phyloP scores from a whole-genome alignment of 2,797 vertebrate species.

The Carduelis carduelis region DNA sequence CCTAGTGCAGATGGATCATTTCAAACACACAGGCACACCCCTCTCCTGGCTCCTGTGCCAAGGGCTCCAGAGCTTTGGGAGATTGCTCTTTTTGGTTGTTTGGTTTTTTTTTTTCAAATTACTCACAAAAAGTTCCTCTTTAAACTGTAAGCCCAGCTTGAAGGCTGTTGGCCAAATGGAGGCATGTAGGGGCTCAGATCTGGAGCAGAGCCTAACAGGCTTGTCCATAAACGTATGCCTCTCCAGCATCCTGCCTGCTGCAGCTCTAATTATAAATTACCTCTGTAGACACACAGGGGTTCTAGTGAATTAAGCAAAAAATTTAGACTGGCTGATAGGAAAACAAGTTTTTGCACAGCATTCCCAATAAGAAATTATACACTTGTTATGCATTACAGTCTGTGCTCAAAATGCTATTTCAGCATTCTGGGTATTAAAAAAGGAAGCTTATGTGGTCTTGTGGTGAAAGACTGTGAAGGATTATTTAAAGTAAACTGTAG shows the following conservation, averaged over 20 bases:
- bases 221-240: constrained; percentile 30
- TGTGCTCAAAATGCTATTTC: constrained; percentile 80
- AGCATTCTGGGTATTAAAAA: constrained; percentile 81
- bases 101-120: neutral
- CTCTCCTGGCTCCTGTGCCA: neutral
- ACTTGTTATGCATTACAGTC: constrained; percentile 80
- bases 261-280: constrained; percentile 69
- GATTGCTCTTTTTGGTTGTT: neutral
- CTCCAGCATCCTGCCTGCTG: constrained; percentile 46
- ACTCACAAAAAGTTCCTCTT: constrained; percentile 22
- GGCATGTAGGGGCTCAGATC: constrained; percentile 39
- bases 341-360: constrained; percentile 72
- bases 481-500: constrained; percentile 81
- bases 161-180: constrained; percentile 60
- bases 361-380: constrained; percentile 78
- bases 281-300: constrained; percentile 58
- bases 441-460: constrained; percentile 79
- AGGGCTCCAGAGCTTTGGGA: neutral
- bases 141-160: constrained; percentile 43
- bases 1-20: neutral
- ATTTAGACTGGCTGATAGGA: constrained; percentile 66
- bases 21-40: neutral
- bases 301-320: constrained; percentile 73
- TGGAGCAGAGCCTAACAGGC: constrained; percentile 58
- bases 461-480: constrained; percentile 78